Conservation (phyloP, 2,797 vertebrate species). For the Pseudomugil gertrudae region DNA sequence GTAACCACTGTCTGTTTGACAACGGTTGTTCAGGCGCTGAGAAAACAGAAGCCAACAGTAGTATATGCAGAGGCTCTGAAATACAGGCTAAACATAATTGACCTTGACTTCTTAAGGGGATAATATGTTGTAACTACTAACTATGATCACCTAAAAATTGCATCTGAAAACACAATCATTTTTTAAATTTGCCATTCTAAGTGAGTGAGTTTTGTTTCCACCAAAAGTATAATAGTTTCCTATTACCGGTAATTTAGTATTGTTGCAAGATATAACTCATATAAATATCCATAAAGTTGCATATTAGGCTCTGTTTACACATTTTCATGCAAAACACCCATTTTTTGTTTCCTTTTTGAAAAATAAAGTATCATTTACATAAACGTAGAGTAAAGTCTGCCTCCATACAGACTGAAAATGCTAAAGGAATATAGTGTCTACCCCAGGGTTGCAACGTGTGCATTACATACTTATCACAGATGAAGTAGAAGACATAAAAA, state of each 20-base stretch:
- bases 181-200: neutral
- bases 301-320: neutral
- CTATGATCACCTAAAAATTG: slow-evolving; percentile 3
- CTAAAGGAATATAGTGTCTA: no score
- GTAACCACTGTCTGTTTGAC: slow-evolving; percentile 82
- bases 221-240: neutral
- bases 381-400: no score
- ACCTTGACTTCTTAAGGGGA: slow-evolving; percentile 21
- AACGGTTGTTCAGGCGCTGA: slow-evolving; percentile 75
- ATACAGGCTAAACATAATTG: slow-evolving; percentile 43
- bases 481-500: no score
- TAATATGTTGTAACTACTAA: neutral
- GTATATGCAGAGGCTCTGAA: slow-evolving; percentile 44
- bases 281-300: neutral
- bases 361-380: no score
- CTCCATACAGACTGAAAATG: no score
- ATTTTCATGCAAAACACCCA: no score
- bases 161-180: neutral
- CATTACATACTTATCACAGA: no score
- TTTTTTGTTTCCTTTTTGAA: no score
- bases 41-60: slow-evolving; percentile 72
- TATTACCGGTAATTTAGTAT: neutral
- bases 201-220: neutral
- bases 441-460: no score
- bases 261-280: neutral